A percentile compares a stretch with the other conserved stretches of the same genome.
phyloP scores from a whole-genome alignment of 2,797 vertebrate species.

The Crenuchus spilurus region DNA sequence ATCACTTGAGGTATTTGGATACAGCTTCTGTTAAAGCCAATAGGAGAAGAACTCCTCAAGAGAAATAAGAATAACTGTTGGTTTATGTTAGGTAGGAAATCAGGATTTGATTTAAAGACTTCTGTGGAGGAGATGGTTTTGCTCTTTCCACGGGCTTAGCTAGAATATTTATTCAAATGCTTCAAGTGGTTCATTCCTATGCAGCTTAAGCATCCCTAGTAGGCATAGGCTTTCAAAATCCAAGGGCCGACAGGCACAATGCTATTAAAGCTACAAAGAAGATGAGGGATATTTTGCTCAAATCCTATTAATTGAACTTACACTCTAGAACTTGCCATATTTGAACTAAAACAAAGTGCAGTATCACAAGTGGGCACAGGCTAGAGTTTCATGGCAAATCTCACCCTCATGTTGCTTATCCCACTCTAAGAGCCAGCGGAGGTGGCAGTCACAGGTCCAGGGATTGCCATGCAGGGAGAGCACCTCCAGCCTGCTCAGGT shows the following conservation, averaged over 20 bases:
- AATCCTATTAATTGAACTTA: not conserved
- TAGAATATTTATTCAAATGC: not conserved
- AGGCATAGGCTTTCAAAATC: too few relatives aligned
- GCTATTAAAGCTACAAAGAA: too few relatives aligned
- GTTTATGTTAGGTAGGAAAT: too few relatives aligned
- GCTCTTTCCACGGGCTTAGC: not conserved
- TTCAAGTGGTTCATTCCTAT: too few relatives aligned
- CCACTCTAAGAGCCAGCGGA: conserved; percentile 80
- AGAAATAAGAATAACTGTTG: too few relatives aligned
- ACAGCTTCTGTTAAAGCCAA: too few relatives aligned
- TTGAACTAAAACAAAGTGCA: not conserved
- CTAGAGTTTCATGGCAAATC: not conserved
- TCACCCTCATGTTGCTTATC: conserved; percentile 72
- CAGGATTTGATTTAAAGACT: not conserved
- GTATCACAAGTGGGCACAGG: not conserved
- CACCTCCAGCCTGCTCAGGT: conserved; percentile 72
- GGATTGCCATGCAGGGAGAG: conserved; percentile 79
- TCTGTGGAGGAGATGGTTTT: not conserved
- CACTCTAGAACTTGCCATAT: too few relatives aligned
- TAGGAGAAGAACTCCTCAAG: too few relatives aligned
- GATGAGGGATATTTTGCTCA: not conserved
- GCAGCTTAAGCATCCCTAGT: too few relatives aligned
- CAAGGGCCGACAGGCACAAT: too few relatives aligned
- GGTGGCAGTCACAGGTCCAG: conserved; percentile 81
- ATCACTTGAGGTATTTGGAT: too few relatives aligned